These are phyloP conservation scores for Carpatolechia fugitivella DNA, from an alignment of 2,888 invertebrate genomes.

Conservation along the genomic window DNA sequence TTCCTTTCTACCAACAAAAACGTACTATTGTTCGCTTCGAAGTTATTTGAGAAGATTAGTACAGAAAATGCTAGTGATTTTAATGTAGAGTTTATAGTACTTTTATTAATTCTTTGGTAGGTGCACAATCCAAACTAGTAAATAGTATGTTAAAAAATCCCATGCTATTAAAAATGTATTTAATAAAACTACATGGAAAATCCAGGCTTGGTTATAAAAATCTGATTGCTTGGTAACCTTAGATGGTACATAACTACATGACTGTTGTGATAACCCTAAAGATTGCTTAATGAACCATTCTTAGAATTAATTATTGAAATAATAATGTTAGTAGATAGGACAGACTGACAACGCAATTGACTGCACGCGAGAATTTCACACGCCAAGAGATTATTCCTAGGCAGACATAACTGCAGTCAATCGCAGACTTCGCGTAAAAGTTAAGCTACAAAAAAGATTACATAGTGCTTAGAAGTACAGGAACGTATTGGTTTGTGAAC, in stretches of 20 bases:
- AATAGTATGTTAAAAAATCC: too few relatives aligned
- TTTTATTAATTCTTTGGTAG: background rate
- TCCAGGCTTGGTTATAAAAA: too few relatives aligned
- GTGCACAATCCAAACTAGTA: too few relatives aligned
- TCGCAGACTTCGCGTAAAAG: too few relatives aligned
- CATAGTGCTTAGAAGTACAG: too few relatives aligned
- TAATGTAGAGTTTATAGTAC: background rate
- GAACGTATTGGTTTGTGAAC: background rate
- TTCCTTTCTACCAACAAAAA: constrained; percentile 2
- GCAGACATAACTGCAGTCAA: background rate
- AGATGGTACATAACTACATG: too few relatives aligned
- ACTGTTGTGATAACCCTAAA: too few relatives aligned
- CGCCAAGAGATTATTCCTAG: background rate
- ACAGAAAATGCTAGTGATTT: background rate
- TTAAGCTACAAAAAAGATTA: too few relatives aligned
- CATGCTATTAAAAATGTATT: too few relatives aligned
- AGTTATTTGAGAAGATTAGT: background rate
- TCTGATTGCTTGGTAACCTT: too few relatives aligned
- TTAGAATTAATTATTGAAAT: background rate
- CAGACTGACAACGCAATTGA: background rate
- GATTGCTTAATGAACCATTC: too few relatives aligned
- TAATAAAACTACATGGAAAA: too few relatives aligned
- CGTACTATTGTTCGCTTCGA: background rate
- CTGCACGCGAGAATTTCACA: background rate
- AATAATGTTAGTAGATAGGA: background rate